Evolutionary conservation across 2,113 vertebrate species (phyloP).

Genomic region (Ptyas mucosa): DNA sequence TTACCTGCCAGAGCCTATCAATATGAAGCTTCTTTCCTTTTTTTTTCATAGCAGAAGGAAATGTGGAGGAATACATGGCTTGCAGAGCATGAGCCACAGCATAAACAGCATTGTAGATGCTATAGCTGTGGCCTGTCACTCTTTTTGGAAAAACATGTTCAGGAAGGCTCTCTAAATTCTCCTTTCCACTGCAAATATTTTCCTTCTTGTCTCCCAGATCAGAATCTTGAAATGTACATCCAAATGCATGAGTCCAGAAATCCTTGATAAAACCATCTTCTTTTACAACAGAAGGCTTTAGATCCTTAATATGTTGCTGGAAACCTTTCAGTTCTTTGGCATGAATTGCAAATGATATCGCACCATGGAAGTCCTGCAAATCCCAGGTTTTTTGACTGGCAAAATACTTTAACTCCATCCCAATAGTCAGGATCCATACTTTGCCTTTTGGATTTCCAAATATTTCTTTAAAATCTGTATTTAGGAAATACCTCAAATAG

Average conservation of each 20-base stretch:
- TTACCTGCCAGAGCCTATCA: not conserved
- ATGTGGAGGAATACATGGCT: not conserved
- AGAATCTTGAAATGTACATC: not conserved
- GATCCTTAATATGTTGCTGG: not conserved
- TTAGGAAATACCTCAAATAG: not conserved
- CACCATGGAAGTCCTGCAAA: not conserved
- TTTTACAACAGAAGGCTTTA: not conserved
- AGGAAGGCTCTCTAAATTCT: not conserved
- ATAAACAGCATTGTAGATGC: not conserved
- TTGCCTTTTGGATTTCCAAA: not conserved
- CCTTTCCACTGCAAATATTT: not conserved
- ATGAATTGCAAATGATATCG: not conserved
- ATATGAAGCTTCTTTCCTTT: not conserved
- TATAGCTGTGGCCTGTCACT: not conserved
- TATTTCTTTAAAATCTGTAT: not conserved
- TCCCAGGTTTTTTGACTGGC: not conserved
- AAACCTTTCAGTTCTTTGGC: not conserved
- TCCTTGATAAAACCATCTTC: not conserved
- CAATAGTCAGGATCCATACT: conserved; percentile 3
- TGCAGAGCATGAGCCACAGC: not conserved
- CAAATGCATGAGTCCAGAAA: not conserved
- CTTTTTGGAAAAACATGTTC: not conserved
- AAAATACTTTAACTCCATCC: not conserved
- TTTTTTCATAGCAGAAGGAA: not conserved
- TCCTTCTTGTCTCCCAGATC: not conserved